Conservation (phyloP, 2,888 invertebrate genomes). For the Cyclophora punctaria region DNA sequence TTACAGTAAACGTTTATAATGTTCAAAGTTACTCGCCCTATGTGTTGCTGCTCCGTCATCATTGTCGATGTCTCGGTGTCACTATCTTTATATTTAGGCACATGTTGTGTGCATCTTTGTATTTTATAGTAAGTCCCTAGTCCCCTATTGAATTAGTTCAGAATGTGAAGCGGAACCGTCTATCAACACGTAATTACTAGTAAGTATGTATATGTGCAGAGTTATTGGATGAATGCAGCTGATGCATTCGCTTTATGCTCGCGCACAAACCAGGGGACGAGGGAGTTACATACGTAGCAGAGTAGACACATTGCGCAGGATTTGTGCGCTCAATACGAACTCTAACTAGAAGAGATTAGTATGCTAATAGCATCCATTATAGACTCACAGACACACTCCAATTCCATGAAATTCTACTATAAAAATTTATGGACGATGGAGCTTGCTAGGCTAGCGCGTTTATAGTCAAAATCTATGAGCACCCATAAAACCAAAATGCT, state of each 20-base stretch:
- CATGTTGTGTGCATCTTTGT: conserved; percentile 21
- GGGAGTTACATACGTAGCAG: conserved; percentile 50
- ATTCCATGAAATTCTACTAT: conserved; percentile 57
- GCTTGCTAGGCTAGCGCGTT: conserved; percentile 64
- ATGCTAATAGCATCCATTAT: conserved; percentile 61
- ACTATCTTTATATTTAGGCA: conserved; percentile 36
- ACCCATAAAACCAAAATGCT: conserved; percentile 53
- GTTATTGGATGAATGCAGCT: conserved; percentile 22
- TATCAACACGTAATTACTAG: conserved; percentile 15
- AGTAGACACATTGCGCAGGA: conserved; percentile 42
- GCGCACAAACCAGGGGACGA: conserved; percentile 42
- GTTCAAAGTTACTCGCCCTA: conserved; percentile 73
- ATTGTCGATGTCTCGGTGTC: conserved; percentile 54
- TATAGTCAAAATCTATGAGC: conserved; percentile 58
- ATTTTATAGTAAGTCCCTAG: conserved; percentile 42
- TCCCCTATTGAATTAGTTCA: conserved; percentile 35
- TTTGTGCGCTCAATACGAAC: conserved; percentile 47
- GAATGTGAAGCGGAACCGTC: conserved; percentile 14
- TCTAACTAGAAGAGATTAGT: conserved; percentile 69
- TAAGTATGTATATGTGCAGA: conserved; percentile 23
- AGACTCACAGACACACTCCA: conserved; percentile 47
- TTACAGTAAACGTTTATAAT: conserved; percentile 54
- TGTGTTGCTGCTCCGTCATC: conserved; percentile 53
- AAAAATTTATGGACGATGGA: conserved; percentile 62
- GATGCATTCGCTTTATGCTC: conserved; percentile 16